Evolutionary conservation across 1,140 invertebrate genomes (phyloP), one percentile per base, ranked within the genome.

Genomic region (Tigriopus japonicus): DNA sequence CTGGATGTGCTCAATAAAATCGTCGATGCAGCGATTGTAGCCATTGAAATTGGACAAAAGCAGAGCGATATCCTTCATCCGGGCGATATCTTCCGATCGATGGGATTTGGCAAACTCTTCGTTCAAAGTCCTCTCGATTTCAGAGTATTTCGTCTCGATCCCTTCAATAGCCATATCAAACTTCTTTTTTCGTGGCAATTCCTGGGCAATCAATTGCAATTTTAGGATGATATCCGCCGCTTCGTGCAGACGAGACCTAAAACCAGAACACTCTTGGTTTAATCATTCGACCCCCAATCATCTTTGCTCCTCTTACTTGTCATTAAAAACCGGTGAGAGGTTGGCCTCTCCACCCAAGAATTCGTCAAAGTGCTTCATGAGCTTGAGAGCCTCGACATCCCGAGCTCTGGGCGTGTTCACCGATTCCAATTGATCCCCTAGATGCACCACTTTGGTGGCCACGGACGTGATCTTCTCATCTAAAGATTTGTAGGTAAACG

Each of bases 141-240:
- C 86, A 68, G 93, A 86, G 72, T 98, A 98, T 70, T 94, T 94
- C n/a, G 81, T 76, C 68, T 80, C 78, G 62, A 96, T 97, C 72
- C 89, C 91, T 60, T 84, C 81, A 66, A 87, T 89, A 0, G 90
- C 87, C 58, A 82, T 80, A 65, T 86, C 85, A 79, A 94, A 95
- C 69, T 80, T 82, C 62, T 72, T 78, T 76, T 86, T 88, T 59
- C 82, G 81, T 2, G 87, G 86, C 24, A 98, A 72, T 73, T 98
- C 94, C 77, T 98, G 91, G 1, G 91, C 83, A 66, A 98, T 95
- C 7, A 91, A 79, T 69, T 94, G 84, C 6, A 99, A 74, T 69
- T 98, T 98, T 73, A 97, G 91, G 67, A 98, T 97, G 2, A 98
- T 83, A 77, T 98, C 93, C n/a, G 95, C 95, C 42, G 93, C 90